Evolutionary conservation across 1,140 invertebrate species (phyloP).

Genomic region (Drosophila tsacasi): DNA sequence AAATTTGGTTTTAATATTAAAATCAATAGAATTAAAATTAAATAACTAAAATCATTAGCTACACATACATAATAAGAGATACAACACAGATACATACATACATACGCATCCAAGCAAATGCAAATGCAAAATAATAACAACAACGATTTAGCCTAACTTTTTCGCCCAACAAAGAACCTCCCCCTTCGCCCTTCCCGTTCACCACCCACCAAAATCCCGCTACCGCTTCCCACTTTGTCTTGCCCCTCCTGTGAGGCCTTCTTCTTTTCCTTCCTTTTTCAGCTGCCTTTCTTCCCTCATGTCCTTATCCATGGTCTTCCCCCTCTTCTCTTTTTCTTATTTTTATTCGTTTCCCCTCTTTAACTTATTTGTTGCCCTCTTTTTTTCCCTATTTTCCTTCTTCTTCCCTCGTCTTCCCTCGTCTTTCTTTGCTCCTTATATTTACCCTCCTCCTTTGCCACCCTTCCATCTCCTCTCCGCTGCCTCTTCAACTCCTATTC

Average conservation of each 20-base stretch:
- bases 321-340: too few species aligned
- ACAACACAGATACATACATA: conserved; percentile 2
- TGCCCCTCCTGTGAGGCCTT: background rate
- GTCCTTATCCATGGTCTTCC: background rate
- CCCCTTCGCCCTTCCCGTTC: background rate
- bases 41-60: conserved; percentile 6
- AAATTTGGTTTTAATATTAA: background rate
- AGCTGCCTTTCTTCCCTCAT: background rate
- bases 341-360: background rate
- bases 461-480: background rate
- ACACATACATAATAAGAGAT: background rate
- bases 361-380: background rate
- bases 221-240: background rate
- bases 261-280: background rate
- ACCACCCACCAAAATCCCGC: background rate
- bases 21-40: background rate
- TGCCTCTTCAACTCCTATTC: background rate
- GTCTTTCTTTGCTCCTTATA: background rate
- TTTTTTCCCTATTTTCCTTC: background rate
- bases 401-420: too few species aligned
- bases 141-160: conserved; percentile 31
- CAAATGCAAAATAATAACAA: conserved; percentile 43
- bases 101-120: conserved; percentile 14
- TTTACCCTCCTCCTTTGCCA: background rate
- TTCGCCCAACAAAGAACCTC: background rate